Conservation (phyloP, 1,140 invertebrate genomes). For the Conus ventricosus region DNA sequence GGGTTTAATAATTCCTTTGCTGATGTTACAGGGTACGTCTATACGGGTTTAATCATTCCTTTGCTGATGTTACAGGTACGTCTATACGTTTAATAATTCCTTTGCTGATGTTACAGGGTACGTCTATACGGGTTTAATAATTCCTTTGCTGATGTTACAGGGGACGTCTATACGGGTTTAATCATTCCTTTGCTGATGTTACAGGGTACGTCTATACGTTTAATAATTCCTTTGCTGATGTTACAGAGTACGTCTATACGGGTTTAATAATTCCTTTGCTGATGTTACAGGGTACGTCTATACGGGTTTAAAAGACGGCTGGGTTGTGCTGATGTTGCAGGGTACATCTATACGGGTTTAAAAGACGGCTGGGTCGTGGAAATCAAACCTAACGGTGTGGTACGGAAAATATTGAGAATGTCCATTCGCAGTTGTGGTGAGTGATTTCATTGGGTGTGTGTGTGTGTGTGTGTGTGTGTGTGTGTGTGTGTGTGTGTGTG, state of each 20-base stretch:
- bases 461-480: background rate
- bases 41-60: too few relatives aligned
- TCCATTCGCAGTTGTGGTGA: background rate
- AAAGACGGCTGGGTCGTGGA: constrained; percentile 23
- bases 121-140: background rate
- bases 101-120: background rate
- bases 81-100: too few relatives aligned
- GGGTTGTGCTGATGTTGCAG: constrained; percentile 10
- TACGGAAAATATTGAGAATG: background rate
- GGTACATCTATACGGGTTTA: constrained; percentile 24
- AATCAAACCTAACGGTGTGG: background rate
- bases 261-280: too few relatives aligned
- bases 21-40: background rate
- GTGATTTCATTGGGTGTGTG: background rate
- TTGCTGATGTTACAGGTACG: background rate
- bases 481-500: background rate
- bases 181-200: background rate
- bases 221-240: too few relatives aligned
- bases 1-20: too few relatives aligned
- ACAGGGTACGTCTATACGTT: background rate
- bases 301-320: constrained; percentile 14
- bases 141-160: background rate
- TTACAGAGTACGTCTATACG: constrained; percentile 2
- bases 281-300: too few relatives aligned
- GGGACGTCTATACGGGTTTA: background rate